Conservation (phyloP, 1,140 invertebrate species). For the Sipha flava region DNA sequence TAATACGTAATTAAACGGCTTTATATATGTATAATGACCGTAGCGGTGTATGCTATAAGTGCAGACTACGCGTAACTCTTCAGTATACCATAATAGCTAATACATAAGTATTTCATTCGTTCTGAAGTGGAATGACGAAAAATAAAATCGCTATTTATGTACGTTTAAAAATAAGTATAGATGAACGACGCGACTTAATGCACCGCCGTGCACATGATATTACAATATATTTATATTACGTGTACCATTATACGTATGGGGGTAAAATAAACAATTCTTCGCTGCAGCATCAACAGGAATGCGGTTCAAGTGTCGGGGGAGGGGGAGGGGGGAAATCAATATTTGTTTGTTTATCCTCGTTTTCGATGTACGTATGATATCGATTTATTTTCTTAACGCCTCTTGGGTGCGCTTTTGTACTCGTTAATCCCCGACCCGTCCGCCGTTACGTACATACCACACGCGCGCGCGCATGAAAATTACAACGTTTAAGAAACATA, state of each 20-base stretch:
- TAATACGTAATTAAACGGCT: no score
- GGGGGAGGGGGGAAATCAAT: no score
- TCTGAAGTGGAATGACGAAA: neutral
- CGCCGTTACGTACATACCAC: neutral
- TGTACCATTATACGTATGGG: no score
- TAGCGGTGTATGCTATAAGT: no score
- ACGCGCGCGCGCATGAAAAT: neutral
- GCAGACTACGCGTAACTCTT: no score
- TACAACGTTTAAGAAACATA: neutral
- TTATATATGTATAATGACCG: no score
- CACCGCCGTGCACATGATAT: no score
- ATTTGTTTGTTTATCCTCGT: conserved; percentile 7
- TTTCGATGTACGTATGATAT: neutral
- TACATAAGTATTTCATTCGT: neutral
- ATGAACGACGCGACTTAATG: no score
- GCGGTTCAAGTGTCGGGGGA: neutral
- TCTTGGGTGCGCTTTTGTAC: conserved; percentile 14
- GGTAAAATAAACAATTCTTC: neutral
- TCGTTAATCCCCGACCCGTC: neutral
- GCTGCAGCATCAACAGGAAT: neutral
- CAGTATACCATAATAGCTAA: no score
- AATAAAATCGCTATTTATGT: neutral
- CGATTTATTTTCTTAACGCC: conserved; percentile 28
- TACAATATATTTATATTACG: neutral
- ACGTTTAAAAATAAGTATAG: neutral